A percentile compares a stretch with the other conserved stretches of the same genome.
Conservation (phyloP, 2,888 invertebrate species). For the Trichogramma evanescens region DNA sequence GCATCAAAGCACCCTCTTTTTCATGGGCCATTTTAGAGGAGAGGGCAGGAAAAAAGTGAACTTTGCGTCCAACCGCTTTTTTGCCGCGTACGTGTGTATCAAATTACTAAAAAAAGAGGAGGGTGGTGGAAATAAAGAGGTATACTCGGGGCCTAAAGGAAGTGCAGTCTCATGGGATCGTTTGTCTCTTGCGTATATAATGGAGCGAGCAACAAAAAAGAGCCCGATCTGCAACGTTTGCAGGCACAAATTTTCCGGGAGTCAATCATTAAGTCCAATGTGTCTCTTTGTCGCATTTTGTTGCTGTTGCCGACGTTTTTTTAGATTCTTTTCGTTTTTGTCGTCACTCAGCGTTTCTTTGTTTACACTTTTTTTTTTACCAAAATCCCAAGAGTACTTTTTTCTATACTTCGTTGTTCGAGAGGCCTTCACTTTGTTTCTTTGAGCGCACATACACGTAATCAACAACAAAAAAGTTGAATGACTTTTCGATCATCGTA, state of each 20-base stretch:
- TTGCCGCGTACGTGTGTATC: not conserved
- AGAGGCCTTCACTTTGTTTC: no score
- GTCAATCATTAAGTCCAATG: not conserved
- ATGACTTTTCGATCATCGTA: no score
- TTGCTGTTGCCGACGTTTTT: not conserved
- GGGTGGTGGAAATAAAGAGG: not conserved
- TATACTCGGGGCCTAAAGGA: not conserved
- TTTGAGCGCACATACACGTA: no score
- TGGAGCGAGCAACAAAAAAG: not conserved
- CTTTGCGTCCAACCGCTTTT: not conserved
- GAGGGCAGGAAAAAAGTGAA: not conserved
- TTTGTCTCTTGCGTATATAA: not conserved
- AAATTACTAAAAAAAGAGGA: constrained; percentile 4
- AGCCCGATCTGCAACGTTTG: not conserved
- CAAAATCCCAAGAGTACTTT: no score
- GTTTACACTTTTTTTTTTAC: not conserved
- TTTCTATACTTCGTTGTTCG: no score
- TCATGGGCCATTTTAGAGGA: no score
- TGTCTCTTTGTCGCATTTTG: not conserved
- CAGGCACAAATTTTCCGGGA: constrained; percentile 1
- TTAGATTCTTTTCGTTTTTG: not conserved
- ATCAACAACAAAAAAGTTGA: no score
- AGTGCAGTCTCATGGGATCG: not conserved
- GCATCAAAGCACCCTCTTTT: no score
- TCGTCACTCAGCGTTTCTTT: not conserved